Evolutionary conservation across 2,888 invertebrate species (phyloP).

Genomic region (Byasa hedistus): DNA sequence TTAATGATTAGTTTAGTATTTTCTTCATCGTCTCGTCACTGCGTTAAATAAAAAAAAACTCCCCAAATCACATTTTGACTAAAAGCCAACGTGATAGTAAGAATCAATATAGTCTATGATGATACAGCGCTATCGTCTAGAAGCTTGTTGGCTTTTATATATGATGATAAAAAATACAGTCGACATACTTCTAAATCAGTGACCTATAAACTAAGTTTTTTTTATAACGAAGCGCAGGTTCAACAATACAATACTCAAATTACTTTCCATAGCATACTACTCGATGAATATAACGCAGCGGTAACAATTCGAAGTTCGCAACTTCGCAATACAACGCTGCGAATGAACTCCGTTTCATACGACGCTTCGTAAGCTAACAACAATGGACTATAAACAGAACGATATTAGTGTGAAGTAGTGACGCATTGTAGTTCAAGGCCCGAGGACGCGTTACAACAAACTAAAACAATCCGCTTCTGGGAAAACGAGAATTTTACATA

Average conservation of each 20-base stretch:
- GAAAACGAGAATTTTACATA: not conserved
- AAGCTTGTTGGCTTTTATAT: too few species aligned
- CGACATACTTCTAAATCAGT: not conserved
- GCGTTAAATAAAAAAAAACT: too few species aligned
- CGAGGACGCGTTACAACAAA: constrained; percentile 42
- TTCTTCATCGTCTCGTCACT: too few species aligned
- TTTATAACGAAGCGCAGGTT: not conserved
- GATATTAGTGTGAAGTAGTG: constrained; percentile 47
- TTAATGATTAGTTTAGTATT: too few species aligned
- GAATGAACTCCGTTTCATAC: constrained; percentile 36
- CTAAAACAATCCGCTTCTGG: constrained; percentile 23
- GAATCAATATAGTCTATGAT: not conserved
- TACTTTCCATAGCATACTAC: constrained; percentile 13
- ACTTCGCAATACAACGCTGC: constrained; percentile 44
- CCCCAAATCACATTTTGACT: too few species aligned
- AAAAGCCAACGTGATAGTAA: too few species aligned
- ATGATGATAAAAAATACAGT: not conserved
- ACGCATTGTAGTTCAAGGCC: constrained; percentile 47
- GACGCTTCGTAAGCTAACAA: constrained; percentile 41
- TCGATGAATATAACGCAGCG: constrained; percentile 13
- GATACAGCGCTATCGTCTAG: not conserved
- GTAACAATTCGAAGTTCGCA: constrained; percentile 33
- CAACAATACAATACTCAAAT: constrained; percentile 7
- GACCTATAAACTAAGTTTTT: not conserved
- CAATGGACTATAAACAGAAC: constrained; percentile 55